phyloP scores from a whole-genome alignment of 1,140 invertebrate species.

The Pristionchus pacificus region DNA sequence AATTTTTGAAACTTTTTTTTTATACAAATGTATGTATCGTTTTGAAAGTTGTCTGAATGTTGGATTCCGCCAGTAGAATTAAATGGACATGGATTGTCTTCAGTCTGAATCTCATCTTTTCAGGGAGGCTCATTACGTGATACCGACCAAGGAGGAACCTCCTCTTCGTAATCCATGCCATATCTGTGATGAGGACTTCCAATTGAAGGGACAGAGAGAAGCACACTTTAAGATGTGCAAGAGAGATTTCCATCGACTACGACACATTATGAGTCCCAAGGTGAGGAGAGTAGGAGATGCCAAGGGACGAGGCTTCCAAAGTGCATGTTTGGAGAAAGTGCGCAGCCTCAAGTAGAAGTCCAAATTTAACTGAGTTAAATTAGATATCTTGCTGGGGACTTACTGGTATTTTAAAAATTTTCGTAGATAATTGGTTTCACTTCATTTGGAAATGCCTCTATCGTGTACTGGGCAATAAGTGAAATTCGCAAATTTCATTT shows the following conservation, averaged over 20 bases:
- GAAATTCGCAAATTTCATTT: neutral
- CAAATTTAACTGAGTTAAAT: no score
- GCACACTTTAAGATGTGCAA: constrained; percentile 39
- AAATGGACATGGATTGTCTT: neutral
- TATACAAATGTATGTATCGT: neutral
- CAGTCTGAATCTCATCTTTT: constrained; percentile 23
- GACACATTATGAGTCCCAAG: constrained; percentile 29
- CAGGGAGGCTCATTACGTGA: constrained; percentile 44
- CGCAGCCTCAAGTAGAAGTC: no score
- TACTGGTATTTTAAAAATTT: no score
- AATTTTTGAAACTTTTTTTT: neutral
- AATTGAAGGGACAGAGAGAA: constrained; percentile 37
- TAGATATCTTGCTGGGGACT: no score
- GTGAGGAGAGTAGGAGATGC: no score
- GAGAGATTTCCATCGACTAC: constrained; percentile 21
- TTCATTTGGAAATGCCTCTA: no score
- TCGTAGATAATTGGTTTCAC: no score
- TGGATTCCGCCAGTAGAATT: neutral
- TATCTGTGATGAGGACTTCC: constrained; percentile 47
- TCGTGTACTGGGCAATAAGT: no score
- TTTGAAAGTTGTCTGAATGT: neutral
- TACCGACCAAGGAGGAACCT: constrained; percentile 43
- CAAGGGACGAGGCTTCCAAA: no score
- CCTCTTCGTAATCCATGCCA: constrained; percentile 41
- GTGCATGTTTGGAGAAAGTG: no score